A percentile compares a stretch with the other conserved stretches of the same genome.
These are phyloP conservation scores for Dolichallabes microphthalmus DNA, from an alignment of 2,113 vertebrate species.

Conservation along the genomic window DNA sequence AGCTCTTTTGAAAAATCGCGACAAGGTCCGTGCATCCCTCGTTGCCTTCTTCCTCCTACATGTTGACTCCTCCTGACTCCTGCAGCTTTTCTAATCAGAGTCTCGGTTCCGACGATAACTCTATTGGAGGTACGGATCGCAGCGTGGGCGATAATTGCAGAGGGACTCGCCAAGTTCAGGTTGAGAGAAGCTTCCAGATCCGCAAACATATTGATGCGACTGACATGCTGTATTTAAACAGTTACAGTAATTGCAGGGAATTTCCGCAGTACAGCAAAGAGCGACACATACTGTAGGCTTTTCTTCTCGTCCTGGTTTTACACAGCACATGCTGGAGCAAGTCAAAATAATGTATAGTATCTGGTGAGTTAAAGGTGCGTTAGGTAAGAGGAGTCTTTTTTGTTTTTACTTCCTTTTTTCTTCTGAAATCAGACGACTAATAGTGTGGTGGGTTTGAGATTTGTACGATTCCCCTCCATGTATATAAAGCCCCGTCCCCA, in stretches of 20 bases:
- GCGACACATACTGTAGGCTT: not conserved
- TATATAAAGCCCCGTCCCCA: not conserved
- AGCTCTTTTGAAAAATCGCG: slow-evolving; percentile 19
- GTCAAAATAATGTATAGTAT: not conserved
- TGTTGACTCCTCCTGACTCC: not conserved
- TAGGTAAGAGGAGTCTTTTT: not conserved
- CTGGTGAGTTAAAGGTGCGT: not conserved
- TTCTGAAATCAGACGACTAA: not conserved
- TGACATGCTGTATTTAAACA: slow-evolving; percentile 34
- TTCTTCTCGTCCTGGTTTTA: not conserved
- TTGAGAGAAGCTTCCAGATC: slow-evolving; percentile 12
- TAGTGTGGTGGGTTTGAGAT: not conserved
- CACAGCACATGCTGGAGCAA: not conserved
- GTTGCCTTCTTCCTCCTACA: slow-evolving; percentile 9
- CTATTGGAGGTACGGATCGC: slow-evolving; percentile 8
- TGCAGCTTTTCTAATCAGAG: slow-evolving; percentile 6
- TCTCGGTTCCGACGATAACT: slow-evolving; percentile 21
- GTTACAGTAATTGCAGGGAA: slow-evolving; percentile 35
- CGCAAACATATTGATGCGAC: slow-evolving; percentile 12
- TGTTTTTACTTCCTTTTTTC: not conserved
- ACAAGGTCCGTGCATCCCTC: slow-evolving; percentile 5
- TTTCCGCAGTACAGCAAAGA: not conserved
- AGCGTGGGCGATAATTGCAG: slow-evolving; percentile 41
- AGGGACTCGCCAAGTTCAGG: slow-evolving; percentile 18
- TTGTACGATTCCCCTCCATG: not conserved